Conservation (phyloP, 2,888 invertebrate species). For the Diachrysia chrysitis region DNA sequence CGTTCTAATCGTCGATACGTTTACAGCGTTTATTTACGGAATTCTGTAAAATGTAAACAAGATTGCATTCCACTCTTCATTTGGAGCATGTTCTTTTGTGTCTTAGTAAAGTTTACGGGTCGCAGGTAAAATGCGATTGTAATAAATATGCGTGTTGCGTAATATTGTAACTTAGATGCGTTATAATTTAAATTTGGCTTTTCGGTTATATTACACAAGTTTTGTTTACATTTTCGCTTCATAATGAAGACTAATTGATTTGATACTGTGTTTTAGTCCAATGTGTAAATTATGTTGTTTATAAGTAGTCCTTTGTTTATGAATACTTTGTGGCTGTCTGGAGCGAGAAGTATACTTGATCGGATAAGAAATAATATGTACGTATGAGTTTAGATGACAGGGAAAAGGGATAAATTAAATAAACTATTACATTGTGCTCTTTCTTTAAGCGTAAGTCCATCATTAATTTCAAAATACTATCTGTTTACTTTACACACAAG, state of each 20-base stretch:
- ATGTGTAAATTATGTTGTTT: not conserved
- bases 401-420: too few species aligned
- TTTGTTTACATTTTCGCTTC: not conserved
- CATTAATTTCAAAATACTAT: too few species aligned
- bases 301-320: not conserved
- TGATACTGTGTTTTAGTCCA: not conserved
- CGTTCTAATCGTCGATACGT: constrained; percentile 54
- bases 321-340: not conserved
- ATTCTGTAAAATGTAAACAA: constrained; percentile 50
- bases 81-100: constrained; percentile 12
- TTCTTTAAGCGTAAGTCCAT: too few species aligned
- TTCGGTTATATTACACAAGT: not conserved
- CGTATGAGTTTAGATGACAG: too few species aligned
- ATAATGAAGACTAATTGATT: not conserved
- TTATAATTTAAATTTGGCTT: constrained; percentile 6
- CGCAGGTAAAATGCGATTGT: not conserved
- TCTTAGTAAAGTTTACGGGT: constrained; percentile 6
- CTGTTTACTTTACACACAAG: too few species aligned
- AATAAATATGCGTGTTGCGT: constrained; percentile 19
- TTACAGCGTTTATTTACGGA: constrained; percentile 47
- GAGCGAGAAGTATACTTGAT: too few species aligned
- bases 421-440: too few species aligned
- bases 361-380: too few species aligned
- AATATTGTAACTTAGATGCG: constrained; percentile 3
- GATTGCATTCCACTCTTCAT: constrained; percentile 25